Base-by-base conservation (phyloP, 2,797 vertebrate genomes). In the Melopsittacus undulatus region DNA sequence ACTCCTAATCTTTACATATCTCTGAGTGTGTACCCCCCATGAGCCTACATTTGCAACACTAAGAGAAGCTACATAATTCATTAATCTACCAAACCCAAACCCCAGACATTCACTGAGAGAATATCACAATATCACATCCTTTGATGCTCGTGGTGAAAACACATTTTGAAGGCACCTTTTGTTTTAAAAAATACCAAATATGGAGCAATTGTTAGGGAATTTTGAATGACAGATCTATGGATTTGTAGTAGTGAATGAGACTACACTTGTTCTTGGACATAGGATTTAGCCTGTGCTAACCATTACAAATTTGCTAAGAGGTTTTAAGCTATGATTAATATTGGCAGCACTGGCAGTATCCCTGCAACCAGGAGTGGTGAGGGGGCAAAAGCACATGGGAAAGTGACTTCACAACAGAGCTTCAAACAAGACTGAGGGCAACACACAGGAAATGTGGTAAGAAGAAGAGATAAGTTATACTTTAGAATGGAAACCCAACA, bases 1-100 rank as follows among this genome's bases (percentile, higher is more conserved):
- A 0, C 40, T 54, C 32, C 24, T 16, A 43, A 90, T 9, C 54
- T 84, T 70, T n/a, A 18, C 1, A 0, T 74, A 9, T 66, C 38
- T 81, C 45, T 66, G n/a, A 68, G 49, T 5, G 6, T n/a, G 16
- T 30, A 54, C 3, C 30, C 13, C 9, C 9, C 18, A 15, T 4
- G n/a, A 84, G 15, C 30, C 67, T 43, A n/a, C 5, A 9, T 59
- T 80, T 63, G 27, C 61, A 74, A 20, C 19, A 46, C 17, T 32
- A 83, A 48, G 30, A 57, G 22, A 76, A 88, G 27, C 21, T 48
- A 11, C 13, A 48, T 10, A 62, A 75, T 62, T 21, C 7, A 13
- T 66, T 67, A 62, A 26, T 45, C 57, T 86, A 23, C 43, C 45
- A 45, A 45, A 45, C 45, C 45, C 45, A 46, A 46, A 46, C 21